Conservation (phyloP, 1,140 invertebrate genomes). For the Drosophila ohnishii region DNA sequence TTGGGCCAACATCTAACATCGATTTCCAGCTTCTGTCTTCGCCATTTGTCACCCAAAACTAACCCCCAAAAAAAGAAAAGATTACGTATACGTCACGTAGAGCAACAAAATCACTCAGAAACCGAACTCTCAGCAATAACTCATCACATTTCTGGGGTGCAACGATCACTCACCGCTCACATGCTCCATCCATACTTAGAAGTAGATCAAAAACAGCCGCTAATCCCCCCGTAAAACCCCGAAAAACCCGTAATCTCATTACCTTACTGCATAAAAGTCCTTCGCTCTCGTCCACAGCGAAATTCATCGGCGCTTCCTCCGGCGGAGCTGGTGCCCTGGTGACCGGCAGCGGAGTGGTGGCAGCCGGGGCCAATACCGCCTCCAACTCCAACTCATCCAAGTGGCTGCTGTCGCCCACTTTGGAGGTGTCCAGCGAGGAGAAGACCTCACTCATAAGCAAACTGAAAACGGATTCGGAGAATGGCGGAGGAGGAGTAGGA, state of each 20-base stretch:
- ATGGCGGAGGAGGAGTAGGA: slow-evolving; percentile 18
- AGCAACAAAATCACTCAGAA: slow-evolving; percentile 33
- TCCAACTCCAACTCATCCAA: slow-evolving; percentile 75
- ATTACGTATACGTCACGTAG: slow-evolving; percentile 48
- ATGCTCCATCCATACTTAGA: slow-evolving; percentile 30
- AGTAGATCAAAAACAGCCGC: slow-evolving; percentile 35
- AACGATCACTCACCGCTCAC: slow-evolving; percentile 11
- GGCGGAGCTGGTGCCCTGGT: slow-evolving; percentile 38
- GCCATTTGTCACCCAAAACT: slow-evolving; percentile 29
- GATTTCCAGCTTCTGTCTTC: slow-evolving; percentile 43
- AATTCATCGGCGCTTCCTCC: slow-evolving; percentile 71
- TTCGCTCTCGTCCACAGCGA: slow-evolving; percentile 82
- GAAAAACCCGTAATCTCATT: slow-evolving; percentile 73
- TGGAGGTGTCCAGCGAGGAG: slow-evolving; percentile 78
- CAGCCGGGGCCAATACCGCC: slow-evolving; percentile 45
- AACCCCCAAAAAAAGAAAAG: slow-evolving; percentile 18
- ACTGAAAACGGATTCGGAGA: slow-evolving; percentile 73
- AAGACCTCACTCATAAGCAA: slow-evolving; percentile 79
- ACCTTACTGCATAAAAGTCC: slow-evolving; percentile 83
- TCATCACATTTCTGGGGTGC: slow-evolving; percentile 22
- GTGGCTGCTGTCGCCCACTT: slow-evolving; percentile 79
- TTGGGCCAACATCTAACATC: slow-evolving; percentile 25
- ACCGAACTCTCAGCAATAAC: neutral
- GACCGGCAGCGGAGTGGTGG: slow-evolving; percentile 21
- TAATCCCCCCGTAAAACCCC: slow-evolving; percentile 25